Evolutionary conservation across 2,888 invertebrate genomes (phyloP).

Genomic region (Acleris laterana): DNA sequence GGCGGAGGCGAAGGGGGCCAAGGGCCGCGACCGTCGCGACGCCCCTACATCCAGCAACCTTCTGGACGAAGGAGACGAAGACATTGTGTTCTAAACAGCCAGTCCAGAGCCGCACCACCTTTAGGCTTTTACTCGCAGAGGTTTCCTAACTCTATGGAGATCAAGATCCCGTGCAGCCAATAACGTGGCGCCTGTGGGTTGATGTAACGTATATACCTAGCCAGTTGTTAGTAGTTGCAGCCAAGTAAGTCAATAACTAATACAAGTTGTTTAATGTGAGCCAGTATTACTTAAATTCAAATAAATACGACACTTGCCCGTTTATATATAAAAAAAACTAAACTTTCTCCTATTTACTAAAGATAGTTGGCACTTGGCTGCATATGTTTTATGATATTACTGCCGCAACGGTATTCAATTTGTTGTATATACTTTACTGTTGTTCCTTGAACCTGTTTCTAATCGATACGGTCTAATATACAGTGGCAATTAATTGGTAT

Average conservation of each 20-base stretch:
- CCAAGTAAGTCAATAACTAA: slow-evolving; percentile 45
- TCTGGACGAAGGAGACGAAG: slow-evolving; percentile 95
- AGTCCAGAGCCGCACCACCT: slow-evolving; percentile 1
- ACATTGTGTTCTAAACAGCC: slow-evolving; percentile 90
- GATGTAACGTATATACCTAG: slow-evolving; percentile 40
- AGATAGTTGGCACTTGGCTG: slow-evolving; percentile 57
- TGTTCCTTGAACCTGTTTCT: slow-evolving; percentile 44
- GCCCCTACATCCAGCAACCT: slow-evolving; percentile 85
- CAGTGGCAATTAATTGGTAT: slow-evolving; percentile 47
- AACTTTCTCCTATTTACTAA: slow-evolving; percentile 18
- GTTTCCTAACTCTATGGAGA: background rate
- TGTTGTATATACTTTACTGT: slow-evolving; percentile 73
- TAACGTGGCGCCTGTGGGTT: background rate
- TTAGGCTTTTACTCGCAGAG: slow-evolving; percentile 9
- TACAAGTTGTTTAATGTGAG: background rate
- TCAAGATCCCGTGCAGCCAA: too few species aligned
- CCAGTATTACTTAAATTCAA: background rate
- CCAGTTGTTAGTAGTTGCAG: slow-evolving; percentile 62
- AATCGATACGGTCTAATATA: slow-evolving; percentile 44
- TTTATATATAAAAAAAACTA: background rate
- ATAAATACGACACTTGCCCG: too few species aligned
- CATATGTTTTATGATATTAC: slow-evolving; percentile 66
- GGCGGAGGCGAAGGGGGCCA: slow-evolving; percentile 69
- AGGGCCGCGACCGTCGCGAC: slow-evolving; percentile 58
- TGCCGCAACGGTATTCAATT: slow-evolving; percentile 57